Percentiles rank a stretch among this genome's conserved stretches.
Conservation (phyloP, 2,888 invertebrate species). For the Cephalotes varians region DNA sequence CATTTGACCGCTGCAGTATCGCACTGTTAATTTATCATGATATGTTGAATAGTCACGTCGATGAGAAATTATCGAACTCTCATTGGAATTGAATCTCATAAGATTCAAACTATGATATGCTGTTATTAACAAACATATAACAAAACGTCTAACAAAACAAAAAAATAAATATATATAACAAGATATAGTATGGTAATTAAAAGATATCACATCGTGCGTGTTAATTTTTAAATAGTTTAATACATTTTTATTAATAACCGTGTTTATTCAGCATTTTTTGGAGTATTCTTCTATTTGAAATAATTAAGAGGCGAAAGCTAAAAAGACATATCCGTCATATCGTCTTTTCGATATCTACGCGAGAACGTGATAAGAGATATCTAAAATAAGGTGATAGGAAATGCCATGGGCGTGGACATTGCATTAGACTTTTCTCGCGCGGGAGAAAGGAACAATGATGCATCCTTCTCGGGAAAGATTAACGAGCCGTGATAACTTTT, state of each 20-base stretch:
- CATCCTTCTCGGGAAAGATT: slow-evolving; percentile 40
- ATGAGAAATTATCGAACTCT: not conserved
- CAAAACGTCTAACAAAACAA: not conserved
- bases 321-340: not conserved
- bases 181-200: not conserved
- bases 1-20: not conserved
- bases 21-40: slow-evolving; percentile 9
- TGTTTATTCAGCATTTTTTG: not conserved
- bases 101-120: not conserved
- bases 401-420: slow-evolving; percentile 9
- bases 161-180: not conserved
- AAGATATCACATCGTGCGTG: not conserved
- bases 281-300: not conserved
- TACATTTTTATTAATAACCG: not conserved
- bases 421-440: slow-evolving; percentile 1
- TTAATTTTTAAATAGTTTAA: not conserved
- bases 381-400: not conserved
- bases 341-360: not conserved
- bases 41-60: slow-evolving; percentile 20
- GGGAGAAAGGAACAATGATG: slow-evolving; percentile 14
- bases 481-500: slow-evolving; percentile 47
- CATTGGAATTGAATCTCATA: slow-evolving; percentile 1
- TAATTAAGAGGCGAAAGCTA: not conserved
- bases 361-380: not conserved
- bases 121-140: not conserved